phyloP scores from a whole-genome alignment of 2,888 invertebrate species.

The Phragmatobia fuliginosa region DNA sequence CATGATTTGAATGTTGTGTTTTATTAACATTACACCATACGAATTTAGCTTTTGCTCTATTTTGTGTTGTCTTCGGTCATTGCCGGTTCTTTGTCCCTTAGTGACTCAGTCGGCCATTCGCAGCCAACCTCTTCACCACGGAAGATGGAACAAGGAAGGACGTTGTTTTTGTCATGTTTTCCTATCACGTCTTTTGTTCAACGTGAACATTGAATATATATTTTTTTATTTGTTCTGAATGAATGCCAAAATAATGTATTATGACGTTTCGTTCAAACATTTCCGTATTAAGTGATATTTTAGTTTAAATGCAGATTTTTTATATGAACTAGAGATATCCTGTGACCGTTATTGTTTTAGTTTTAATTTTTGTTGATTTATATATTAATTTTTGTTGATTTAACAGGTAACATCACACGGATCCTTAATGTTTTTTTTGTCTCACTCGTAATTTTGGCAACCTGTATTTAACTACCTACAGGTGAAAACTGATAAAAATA shows the following conservation, averaged over 20 bases:
- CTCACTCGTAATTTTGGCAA: background rate
- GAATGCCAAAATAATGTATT: slow-evolving; percentile 62
- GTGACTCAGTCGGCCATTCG: slow-evolving; percentile 62
- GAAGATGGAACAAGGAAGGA: slow-evolving; percentile 70
- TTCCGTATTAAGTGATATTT: slow-evolving; percentile 50
- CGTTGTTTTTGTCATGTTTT: slow-evolving; percentile 62
- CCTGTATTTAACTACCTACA: background rate
- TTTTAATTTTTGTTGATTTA: slow-evolving; percentile 8
- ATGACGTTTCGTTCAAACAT: slow-evolving; percentile 31
- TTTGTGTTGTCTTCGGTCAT: slow-evolving; percentile 68
- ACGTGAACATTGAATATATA: slow-evolving; percentile 44
- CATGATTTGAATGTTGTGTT: slow-evolving; percentile 16
- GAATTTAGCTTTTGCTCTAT: slow-evolving; percentile 63
- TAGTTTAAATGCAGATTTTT: slow-evolving; percentile 44
- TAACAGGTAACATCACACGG: background rate
- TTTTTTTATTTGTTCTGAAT: slow-evolving; percentile 62
- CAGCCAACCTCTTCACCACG: slow-evolving; percentile 56
- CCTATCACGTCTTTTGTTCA: slow-evolving; percentile 63
- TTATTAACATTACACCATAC: slow-evolving; percentile 49
- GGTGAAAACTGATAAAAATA: background rate
- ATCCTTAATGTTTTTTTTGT: background rate
- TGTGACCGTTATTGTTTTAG: background rate
- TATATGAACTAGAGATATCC: slow-evolving; percentile 27
- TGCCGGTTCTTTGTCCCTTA: slow-evolving; percentile 67
- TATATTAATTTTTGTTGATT: slow-evolving; percentile 8